These are phyloP conservation scores for Aphrophora alni DNA, from an alignment of 2,888 invertebrate genomes.

Conservation along the genomic window DNA sequence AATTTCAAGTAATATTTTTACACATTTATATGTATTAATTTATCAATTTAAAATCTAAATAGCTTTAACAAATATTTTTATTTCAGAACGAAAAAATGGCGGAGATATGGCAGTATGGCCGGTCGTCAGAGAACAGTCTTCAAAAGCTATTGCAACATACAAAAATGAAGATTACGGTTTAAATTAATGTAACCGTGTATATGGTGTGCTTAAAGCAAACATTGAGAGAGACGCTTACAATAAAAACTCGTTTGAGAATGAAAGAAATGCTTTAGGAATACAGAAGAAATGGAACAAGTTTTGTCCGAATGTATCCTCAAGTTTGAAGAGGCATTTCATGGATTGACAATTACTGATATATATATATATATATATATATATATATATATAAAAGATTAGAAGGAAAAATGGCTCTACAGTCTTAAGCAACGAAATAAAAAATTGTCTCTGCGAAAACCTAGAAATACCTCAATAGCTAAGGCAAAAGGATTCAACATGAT, in stretches of 20 bases:
- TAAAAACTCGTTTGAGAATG: background rate
- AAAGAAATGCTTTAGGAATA: background rate
- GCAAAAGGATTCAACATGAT: constrained; percentile 46
- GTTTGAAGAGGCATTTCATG: constrained; percentile 29
- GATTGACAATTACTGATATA: constrained; percentile 29
- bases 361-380: constrained; percentile 15
- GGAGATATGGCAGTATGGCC: background rate
- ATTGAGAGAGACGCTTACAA: constrained; percentile 12
- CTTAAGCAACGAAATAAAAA: constrained; percentile 44
- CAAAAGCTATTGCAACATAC: constrained; percentile 10
- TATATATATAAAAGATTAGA: constrained; percentile 19
- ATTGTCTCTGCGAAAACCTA: constrained; percentile 44
- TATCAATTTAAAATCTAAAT: background rate
- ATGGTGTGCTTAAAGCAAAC: constrained; percentile 16
- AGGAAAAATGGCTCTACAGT: constrained; percentile 33
- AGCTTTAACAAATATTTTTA: background rate
- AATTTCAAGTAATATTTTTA: background rate
- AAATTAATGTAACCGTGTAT: constrained; percentile 17
- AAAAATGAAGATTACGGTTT: constrained; percentile 13
- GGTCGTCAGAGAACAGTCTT: background rate
- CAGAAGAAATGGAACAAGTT: background rate
- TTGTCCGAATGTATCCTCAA: background rate
- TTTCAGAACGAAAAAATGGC: background rate
- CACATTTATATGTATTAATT: background rate
- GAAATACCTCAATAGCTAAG: constrained; percentile 45